Percentiles rank a stretch among this genome's conserved stretches.
phyloP scores from a whole-genome alignment of 2,888 invertebrate species.

The Crioceris asparagi region DNA sequence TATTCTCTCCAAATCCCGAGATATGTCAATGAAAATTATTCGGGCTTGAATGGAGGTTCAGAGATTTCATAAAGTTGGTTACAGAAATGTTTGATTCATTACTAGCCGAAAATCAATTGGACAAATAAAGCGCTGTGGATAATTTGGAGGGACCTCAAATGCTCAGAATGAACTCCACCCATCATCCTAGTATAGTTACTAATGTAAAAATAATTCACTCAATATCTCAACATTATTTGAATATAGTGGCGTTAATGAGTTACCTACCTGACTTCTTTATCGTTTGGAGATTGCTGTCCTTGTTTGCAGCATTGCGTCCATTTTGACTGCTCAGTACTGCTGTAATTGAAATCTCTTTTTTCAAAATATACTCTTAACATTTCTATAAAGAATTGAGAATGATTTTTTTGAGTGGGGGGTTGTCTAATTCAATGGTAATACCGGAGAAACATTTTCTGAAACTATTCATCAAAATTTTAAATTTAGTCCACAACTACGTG shows the following conservation, averaged over 20 bases:
- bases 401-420: neutral
- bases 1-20: too few relatives aligned
- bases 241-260: neutral
- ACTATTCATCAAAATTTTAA: neutral
- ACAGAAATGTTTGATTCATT: too few relatives aligned
- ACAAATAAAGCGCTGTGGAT: too few relatives aligned
- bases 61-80: too few relatives aligned
- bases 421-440: neutral
- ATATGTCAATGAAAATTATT: too few relatives aligned
- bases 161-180: too few relatives aligned
- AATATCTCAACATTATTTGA: neutral
- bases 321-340: constrained; percentile 14
- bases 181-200: too few relatives aligned
- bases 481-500: neutral
- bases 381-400: neutral
- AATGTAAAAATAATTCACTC: neutral
- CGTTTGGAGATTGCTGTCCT: constrained; percentile 20
- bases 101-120: too few relatives aligned
- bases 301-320: constrained; percentile 22
- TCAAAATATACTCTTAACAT: constrained; percentile 7
- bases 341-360: too few relatives aligned
- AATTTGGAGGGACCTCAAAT: too few relatives aligned
- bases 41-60: too few relatives aligned
- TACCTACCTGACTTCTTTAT: constrained; percentile 23
- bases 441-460: neutral